These are phyloP conservation scores for Oreortyx pictus DNA, from an alignment of 2,797 vertebrate genomes.

Conservation along the genomic window DNA sequence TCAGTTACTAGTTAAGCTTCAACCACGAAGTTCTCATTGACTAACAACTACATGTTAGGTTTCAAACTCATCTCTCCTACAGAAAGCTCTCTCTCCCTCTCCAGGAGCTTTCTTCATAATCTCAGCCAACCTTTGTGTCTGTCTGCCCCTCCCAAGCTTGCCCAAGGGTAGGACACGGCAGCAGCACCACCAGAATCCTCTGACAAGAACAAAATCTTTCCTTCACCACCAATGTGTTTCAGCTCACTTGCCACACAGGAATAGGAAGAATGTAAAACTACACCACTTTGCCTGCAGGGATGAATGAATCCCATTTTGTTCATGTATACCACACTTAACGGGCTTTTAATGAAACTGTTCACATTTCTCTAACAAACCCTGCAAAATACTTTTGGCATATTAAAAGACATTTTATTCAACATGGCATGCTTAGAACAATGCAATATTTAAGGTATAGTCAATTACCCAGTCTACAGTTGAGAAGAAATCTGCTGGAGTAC, in stretches of 20 bases:
- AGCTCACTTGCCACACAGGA: not conserved
- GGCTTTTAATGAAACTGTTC: not conserved
- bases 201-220: conserved; percentile 7
- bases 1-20: not conserved
- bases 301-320: not conserved
- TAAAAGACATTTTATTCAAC: not conserved
- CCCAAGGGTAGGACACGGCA: not conserved
- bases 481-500: not conserved
- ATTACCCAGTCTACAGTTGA: not conserved
- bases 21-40: not conserved
- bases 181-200: not conserved
- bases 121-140: not conserved
- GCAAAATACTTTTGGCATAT: not conserved
- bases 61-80: not conserved
- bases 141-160: not conserved
- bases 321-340: not conserved
- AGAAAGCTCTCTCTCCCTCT: not conserved
- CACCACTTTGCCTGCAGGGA: conserved; percentile 30
- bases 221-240: not conserved
- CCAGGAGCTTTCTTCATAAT: not conserved
- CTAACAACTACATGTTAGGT: not conserved
- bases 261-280: not conserved
- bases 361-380: not conserved
- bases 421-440: not conserved
- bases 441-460: not conserved